Evolutionary conservation across 1,140 invertebrate species (phyloP), one percentile per base, ranked within the genome.

Genomic region (Drosophila pectinifera): DNA sequence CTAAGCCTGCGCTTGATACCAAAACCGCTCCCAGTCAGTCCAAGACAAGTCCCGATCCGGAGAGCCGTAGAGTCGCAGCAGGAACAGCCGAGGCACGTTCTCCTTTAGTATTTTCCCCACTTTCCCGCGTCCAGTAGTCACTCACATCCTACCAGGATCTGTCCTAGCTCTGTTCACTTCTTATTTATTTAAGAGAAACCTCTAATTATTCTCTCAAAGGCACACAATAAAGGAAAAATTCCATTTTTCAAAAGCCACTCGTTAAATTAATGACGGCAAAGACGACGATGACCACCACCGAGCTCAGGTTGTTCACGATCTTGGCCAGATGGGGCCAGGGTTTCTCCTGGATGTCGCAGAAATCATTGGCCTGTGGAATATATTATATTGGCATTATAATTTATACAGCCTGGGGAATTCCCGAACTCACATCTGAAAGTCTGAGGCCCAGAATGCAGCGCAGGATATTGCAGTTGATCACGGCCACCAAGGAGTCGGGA

Each of bases 311-410:
- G 68, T 91, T 91, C 1, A 90, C 14, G 4, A 90, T 64, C 18
- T 91, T 91, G 26, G 83, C 81, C 24, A 91, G n/a, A 11, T 91
- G 80, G 0, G 64, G 69, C 90, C 90, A 91, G 2, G 90, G 90
- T n/a, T 82, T 70, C 20, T 79, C 53, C 48, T 86, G 73, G 10
- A 89, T 58, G 3, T 78, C 70, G 16, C 75, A 73, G 28, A 56
- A 91, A 5, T 77, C 73, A 13, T 36, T 64, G 4, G 83, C 56
- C 90, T 91, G 34, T 7, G 62, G 10, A 2, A 31, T 26, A 54
- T 16, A 14, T 10, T 16, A 10, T 11, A 14, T 18, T 31, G 13
- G 3, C 0, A 5, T 3, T 26, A 1, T 4, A 36, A 26, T 24
- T 2, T n/a, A 1, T 2, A 18, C 0, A 5, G 4, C 16, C 36